A percentile compares a stretch with the other conserved stretches of the same genome.
Evolutionary conservation across 1,140 invertebrate species (phyloP).

Genomic region (Bactericera cockerelli): DNA sequence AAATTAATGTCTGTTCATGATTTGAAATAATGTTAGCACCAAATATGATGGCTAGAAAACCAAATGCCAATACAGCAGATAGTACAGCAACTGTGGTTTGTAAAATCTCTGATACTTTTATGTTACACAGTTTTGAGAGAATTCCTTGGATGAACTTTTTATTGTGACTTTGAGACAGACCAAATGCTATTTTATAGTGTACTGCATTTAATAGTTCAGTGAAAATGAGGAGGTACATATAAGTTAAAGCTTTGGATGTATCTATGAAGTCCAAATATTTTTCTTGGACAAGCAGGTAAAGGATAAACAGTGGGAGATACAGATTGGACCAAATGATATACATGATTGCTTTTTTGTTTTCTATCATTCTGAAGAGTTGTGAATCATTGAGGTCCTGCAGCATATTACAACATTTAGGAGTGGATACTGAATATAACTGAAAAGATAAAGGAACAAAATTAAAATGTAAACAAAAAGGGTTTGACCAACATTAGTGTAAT

Average conservation of each 20-base stretch:
- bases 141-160: background rate
- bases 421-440: no score
- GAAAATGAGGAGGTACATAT: background rate
- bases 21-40: conserved; percentile 49
- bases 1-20: conserved; percentile 53
- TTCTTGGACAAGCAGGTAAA: background rate
- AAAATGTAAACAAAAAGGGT: no score
- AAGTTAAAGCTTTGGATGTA: background rate
- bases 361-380: no score
- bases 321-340: conserved; percentile 2
- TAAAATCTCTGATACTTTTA: background rate
- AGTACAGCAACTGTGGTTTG: background rate
- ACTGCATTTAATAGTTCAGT: background rate
- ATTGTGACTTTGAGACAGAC: background rate
- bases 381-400: no score
- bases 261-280: conserved; percentile 1
- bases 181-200: conserved; percentile 1
- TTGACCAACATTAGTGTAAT: no score
- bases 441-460: no score
- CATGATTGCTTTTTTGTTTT: background rate
- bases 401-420: no score
- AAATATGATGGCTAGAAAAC: conserved; percentile 49
- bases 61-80: conserved; percentile 30
- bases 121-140: conserved; percentile 1
- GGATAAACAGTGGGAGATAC: background rate